Base-by-base conservation (phyloP, 2,888 invertebrate genomes). In the Orthosia incerta region DNA sequence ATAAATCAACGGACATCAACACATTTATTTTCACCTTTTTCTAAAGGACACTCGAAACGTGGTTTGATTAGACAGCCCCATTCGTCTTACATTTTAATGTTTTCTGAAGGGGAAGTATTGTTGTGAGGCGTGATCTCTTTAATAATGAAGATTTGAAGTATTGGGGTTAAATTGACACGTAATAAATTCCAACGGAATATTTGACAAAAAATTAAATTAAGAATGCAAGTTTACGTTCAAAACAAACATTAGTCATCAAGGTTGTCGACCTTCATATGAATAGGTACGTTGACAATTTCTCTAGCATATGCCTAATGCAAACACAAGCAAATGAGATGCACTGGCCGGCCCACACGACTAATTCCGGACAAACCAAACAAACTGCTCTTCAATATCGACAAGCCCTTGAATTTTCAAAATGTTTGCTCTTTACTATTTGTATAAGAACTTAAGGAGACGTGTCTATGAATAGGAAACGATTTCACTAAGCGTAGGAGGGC, bases 1-100 rank as follows among this genome's bases (percentile, higher is more conserved):
- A 92, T 93, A 91, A 92, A 94, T 94, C 93, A 92, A 91, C 83
- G 83, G 85, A 87, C 90, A 89, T 90, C 87, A 90, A 89, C 89
- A 90, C 92, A 93, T 93, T 92, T 93, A 82, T 93, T 93, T 91
- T 83, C 89, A 90, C 86, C 89, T 82, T 85, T 83, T 91, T 91
- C 85, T 84, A 89, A 87, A 88, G 88, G 85, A 90, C 92, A 92
- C 95, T 95, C 90, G 89, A 94, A 83, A 89, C 91, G 92, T 87
- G 94, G 94, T 93, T 79, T 92, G 92, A 95, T 95, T 95, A 93
- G 92, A 89, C 91, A 88, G 89, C 88, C 93, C 91, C 88, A 93
- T 93, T 91, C 92, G 89, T 90, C 91, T 89, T 93, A 92, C 92
- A 92, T 92, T 91, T 90, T 91, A 93, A 83, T 70, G 62, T 67